Evolutionary conservation across 2,797 vertebrate species (phyloP).

Genomic region (Lepus townsendii): DNA sequence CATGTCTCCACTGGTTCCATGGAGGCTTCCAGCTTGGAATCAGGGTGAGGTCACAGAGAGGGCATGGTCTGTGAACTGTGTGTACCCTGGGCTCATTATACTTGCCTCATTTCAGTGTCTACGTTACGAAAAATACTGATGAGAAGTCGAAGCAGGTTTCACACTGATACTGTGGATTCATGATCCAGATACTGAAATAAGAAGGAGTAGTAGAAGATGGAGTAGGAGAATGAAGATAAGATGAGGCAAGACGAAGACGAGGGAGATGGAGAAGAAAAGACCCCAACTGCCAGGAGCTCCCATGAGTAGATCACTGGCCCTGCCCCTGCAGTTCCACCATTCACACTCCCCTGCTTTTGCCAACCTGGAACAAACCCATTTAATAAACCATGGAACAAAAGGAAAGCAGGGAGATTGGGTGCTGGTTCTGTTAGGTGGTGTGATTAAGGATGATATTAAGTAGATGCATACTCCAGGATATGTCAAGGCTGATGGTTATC

Average conservation of each 20-base stretch:
- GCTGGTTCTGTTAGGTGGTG: not conserved
- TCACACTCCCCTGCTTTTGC: no score
- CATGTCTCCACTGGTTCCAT: not conserved
- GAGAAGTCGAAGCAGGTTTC: not conserved
- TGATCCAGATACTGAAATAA: not conserved
- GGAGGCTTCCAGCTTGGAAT: not conserved
- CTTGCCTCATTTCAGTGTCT: not conserved
- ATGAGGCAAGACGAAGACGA: not conserved
- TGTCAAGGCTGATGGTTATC: not conserved
- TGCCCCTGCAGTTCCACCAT: no score
- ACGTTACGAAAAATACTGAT: not conserved
- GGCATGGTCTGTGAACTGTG: not conserved
- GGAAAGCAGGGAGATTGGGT: not conserved
- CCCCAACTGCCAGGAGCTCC: not conserved
- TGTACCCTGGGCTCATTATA: not conserved
- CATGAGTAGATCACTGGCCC: no score
- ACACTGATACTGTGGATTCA: not conserved
- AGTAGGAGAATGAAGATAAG: not conserved
- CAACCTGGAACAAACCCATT: not conserved
- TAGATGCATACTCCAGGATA: not conserved
- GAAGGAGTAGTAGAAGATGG: not conserved
- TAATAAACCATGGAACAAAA: not conserved
- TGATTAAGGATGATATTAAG: not conserved
- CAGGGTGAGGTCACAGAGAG: not conserved
- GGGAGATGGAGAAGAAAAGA: not conserved